A percentile compares a stretch with the other conserved stretches of the same genome.
Conservation (phyloP, 2,113 vertebrate species). For the Amphiprion percula region DNA sequence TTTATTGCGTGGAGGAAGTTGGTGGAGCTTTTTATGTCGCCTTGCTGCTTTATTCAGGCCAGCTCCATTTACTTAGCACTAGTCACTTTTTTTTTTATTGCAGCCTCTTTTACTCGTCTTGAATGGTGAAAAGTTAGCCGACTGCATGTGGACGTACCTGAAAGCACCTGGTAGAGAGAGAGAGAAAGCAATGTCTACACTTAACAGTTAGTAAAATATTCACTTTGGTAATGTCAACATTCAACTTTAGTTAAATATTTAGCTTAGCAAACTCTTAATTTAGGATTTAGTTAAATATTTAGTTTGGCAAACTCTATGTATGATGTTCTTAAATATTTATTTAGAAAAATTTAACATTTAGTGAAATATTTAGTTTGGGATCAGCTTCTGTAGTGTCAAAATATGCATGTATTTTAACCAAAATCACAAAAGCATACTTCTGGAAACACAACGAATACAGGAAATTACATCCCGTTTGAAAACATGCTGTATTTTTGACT, state of each 20-base stretch:
- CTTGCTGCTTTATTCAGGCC: conserved; percentile 19
- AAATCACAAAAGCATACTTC: too few species aligned
- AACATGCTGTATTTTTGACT: background rate
- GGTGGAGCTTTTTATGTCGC: background rate
- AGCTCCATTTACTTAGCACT: conserved; percentile 1
- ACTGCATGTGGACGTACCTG: background rate
- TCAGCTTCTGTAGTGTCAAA: background rate
- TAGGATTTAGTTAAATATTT: conserved; percentile 45
- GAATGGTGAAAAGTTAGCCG: background rate
- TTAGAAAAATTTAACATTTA: conserved; percentile 19
- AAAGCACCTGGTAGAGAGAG: background rate
- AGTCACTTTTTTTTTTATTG: background rate
- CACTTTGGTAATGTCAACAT: conserved; percentile 6
- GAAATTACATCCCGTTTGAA: background rate
- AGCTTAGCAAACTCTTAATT: conserved; percentile 9
- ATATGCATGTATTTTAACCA: background rate
- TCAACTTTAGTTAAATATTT: conserved; percentile 51
- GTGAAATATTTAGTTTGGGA: conserved; percentile 40
- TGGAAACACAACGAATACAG: background rate
- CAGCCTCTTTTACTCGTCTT: background rate
- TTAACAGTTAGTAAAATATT: conserved; percentile 35
- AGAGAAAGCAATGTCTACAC: background rate
- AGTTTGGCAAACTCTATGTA: background rate
- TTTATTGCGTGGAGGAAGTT: background rate
- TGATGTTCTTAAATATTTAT: conserved; percentile 34